Percentiles rank a stretch among this genome's conserved stretches.
Conservation (phyloP, 1,140 invertebrate species). For the Zaprionus inermis region DNA sequence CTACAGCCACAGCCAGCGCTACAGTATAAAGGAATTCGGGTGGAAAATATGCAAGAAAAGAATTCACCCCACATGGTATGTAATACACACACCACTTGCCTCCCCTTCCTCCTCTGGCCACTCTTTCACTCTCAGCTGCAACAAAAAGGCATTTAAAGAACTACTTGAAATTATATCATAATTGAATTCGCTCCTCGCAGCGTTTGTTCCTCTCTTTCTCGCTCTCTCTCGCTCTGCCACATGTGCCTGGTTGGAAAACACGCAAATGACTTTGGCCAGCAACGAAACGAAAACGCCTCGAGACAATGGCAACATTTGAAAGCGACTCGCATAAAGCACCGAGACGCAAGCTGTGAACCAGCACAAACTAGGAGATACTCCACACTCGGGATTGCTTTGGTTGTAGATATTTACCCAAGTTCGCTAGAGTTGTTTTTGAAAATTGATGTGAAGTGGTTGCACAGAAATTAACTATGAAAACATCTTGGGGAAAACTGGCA, state of each 20-base stretch:
- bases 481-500: too few relatives aligned
- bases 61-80: slow-evolving; percentile 13
- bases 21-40: slow-evolving; percentile 4
- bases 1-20: background rate
- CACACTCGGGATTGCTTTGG: background rate
- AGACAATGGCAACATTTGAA: slow-evolving; percentile 72
- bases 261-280: slow-evolving; percentile 54
- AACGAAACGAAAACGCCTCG: slow-evolving; percentile 50
- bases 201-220: slow-evolving; percentile 16
- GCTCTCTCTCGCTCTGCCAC: background rate
- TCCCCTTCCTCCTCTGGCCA: background rate
- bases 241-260: slow-evolving; percentile 35
- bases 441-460: background rate
- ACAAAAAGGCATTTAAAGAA: slow-evolving; percentile 68
- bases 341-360: slow-evolving; percentile 11
- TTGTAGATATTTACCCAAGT: background rate
- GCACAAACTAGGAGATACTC: slow-evolving; percentile 18
- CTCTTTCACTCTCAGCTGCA: slow-evolving; percentile 20
- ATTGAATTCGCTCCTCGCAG: slow-evolving; percentile 61
- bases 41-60: slow-evolving; percentile 42
- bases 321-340: slow-evolving; percentile 24
- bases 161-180: slow-evolving; percentile 76
- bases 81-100: background rate
- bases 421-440: background rate
- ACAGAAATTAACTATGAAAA: background rate